phyloP scores from a whole-genome alignment of 1,140 invertebrate species.

The Helicoverpa zea region DNA sequence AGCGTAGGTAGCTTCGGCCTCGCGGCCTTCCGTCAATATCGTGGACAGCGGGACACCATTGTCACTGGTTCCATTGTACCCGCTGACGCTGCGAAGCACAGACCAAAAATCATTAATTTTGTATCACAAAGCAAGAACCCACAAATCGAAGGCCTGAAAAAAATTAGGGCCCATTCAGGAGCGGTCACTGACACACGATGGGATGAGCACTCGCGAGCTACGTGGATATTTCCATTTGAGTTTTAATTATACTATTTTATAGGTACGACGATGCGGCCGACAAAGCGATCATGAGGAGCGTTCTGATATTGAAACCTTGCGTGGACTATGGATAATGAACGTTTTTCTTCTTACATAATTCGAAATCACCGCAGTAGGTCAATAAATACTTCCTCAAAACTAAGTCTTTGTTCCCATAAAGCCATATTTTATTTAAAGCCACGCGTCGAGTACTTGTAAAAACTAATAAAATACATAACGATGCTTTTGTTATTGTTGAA shows the following conservation, averaged over 20 bases:
- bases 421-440: constrained; percentile 35
- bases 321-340: constrained; percentile 47
- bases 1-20: constrained; percentile 85
- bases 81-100: constrained; percentile 75
- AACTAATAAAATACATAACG: constrained; percentile 74
- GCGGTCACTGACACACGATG: constrained; percentile 76
- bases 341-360: constrained; percentile 21
- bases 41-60: constrained; percentile 84
- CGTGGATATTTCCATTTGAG: constrained; percentile 72
- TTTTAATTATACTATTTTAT: constrained; percentile 65
- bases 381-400: constrained; percentile 19
- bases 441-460: constrained; percentile 58
- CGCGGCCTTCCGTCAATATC: constrained; percentile 81
- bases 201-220: constrained; percentile 62
- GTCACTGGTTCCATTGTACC: constrained; percentile 79
- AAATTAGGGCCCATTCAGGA: constrained; percentile 80
- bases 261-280: constrained; percentile 52
- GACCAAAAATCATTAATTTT: constrained; percentile 87
- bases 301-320: constrained; percentile 51
- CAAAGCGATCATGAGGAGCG: constrained; percentile 50
- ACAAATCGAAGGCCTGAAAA: constrained; percentile 83
- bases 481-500: constrained; percentile 69
- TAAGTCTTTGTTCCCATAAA: constrained; percentile 28
- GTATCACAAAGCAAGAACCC: constrained; percentile 85
- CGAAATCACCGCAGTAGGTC: background rate